Percentiles rank a stretch among this genome's conserved stretches.
Evolutionary conservation across 1,140 invertebrate genomes (phyloP).

Genomic region (Ceratina australensis): DNA sequence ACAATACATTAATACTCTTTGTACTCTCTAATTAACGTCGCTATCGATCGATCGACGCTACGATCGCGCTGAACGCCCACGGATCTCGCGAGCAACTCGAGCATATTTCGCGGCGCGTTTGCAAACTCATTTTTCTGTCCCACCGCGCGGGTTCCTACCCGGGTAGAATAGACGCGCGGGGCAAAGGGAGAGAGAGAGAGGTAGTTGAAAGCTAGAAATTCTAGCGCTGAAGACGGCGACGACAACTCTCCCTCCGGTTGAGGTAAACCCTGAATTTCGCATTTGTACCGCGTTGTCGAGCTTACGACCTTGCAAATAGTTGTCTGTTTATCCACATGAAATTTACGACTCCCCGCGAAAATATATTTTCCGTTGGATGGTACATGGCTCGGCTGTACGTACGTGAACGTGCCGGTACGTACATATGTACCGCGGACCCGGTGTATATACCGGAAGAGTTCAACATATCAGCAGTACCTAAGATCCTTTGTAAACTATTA

Average conservation of each 20-base stretch:
- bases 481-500: neutral
- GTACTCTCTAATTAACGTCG: conserved; percentile 7
- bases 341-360: conserved; percentile 3
- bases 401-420: neutral
- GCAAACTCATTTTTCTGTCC: neutral
- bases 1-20: conserved; percentile 49
- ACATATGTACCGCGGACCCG: neutral
- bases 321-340: conserved; percentile 18
- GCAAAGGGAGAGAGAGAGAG: no score
- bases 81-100: neutral
- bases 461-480: neutral
- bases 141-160: neutral
- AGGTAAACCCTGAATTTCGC: conserved; percentile 3
- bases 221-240: conserved; percentile 1
- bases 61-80: neutral
- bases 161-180: no score
- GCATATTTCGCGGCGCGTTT: neutral
- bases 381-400: neutral
- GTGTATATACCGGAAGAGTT: neutral
- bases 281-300: conserved; percentile 22
- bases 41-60: conserved; percentile 4
- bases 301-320: conserved; percentile 22
- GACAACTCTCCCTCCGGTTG: neutral
- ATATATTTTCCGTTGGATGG: neutral
- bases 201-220: neutral